Base-by-base conservation (phyloP, 1,140 invertebrate genomes). In the Drosophila sulfurigaster region DNA sequence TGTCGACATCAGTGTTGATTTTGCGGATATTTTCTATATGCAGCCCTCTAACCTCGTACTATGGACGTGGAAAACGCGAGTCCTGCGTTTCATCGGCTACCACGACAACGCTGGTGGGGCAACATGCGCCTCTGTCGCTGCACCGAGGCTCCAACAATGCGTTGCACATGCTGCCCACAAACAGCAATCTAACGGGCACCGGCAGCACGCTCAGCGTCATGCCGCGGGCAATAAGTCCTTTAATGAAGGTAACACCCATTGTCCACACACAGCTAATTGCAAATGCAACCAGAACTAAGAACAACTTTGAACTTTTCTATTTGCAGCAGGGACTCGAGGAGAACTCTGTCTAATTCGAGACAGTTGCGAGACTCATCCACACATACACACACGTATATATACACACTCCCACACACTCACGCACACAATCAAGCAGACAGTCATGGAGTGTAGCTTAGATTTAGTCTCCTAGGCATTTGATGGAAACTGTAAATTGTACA, bases 31-130 rank as follows among this genome's bases (percentile, higher is more conserved):
- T 68, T 30, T 74, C 57, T 63, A 56, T 70, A 63, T 51, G 28
- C 80, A 92, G 91, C 28, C 91, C 91, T 4, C 69, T 92, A 15
- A 92, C 91, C 41, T 81, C 91, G n/a, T 91, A 91, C 60, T 92
- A 91, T 49, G 90, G 91, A 8, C 91, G 89, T 64, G 87, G 90
- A 11, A 92, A 92, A 68, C 79, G 91, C 13, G 91, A 92, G 54
- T 92, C 91, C 5, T 91, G 92, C 58, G 91, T 92, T 30, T 92
- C 91, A 10, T 92, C 91, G 59, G 89, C 91, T 35, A 92, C 92
- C 66, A 92, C 92, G 59, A 92, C 92, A 28, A 92, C 92, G 16
- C 57, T 92, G 71, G 75, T 92, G 60, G 91, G 89, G 35, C 89
- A 88, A 11, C 85, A 91, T 73, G 79, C 78, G 3, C 78, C 82